These are phyloP conservation scores for Phodopus roborovskii DNA, from an alignment of 2,113 vertebrate species.

Conservation along the genomic window DNA sequence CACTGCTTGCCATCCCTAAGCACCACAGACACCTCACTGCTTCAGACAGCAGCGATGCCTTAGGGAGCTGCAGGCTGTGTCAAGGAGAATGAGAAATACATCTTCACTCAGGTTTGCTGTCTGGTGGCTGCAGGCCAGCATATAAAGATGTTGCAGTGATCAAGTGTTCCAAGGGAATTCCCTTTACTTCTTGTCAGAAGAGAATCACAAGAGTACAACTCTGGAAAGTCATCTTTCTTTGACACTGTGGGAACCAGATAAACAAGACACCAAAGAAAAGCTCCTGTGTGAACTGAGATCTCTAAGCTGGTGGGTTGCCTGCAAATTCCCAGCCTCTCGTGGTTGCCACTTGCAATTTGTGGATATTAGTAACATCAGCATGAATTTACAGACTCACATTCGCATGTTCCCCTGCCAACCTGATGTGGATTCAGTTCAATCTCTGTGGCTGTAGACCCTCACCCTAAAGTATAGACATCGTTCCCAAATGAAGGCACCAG, in stretches of 20 bases:
- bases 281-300: not conserved
- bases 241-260: not conserved
- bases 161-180: not conserved
- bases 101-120: not conserved
- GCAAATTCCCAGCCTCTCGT: not conserved
- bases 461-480: not conserved
- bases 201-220: constrained; percentile 22
- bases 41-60: not conserved
- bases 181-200: constrained; percentile 42
- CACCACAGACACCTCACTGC: not conserved
- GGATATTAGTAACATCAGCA: not conserved
- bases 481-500: not conserved
- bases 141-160: constrained; percentile 10
- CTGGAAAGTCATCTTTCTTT: constrained; percentile 26
- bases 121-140: not conserved
- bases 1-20: not conserved
- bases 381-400: accelerated
- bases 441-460: not conserved
- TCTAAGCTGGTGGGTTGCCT: not conserved
- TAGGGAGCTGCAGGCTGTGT: not conserved
- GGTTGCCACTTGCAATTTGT: no score
- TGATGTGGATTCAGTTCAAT: not conserved
- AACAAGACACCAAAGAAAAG: not conserved
- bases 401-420: not conserved
- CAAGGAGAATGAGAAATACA: constrained; percentile 50